These are phyloP conservation scores for Caenorhabditis inopinata DNA, from an alignment of 1,140 invertebrate species.

Conservation along the genomic window DNA sequence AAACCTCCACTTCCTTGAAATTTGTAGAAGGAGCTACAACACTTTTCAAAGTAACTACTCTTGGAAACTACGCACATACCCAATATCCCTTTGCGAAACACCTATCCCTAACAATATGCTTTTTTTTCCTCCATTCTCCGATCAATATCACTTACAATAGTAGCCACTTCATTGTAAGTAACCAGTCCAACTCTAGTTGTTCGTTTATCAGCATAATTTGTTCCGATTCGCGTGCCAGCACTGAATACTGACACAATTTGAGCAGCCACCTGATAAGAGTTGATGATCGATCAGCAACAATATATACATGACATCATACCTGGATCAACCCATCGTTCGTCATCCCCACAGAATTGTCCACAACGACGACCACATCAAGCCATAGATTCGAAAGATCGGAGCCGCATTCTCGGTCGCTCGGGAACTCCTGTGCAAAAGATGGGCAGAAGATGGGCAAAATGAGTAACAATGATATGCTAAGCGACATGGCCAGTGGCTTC, in stretches of 20 bases:
- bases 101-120: too few species aligned
- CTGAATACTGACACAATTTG: constrained; percentile 5
- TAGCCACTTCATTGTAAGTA: not conserved
- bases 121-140: too few species aligned
- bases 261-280: constrained; percentile 15
- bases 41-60: too few species aligned
- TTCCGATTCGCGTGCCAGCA: not conserved
- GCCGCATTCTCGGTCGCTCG: not conserved
- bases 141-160: not conserved
- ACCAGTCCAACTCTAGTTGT: not conserved
- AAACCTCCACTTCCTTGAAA: too few species aligned
- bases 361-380: not conserved
- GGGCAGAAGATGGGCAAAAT: not conserved
- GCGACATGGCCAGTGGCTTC: too few species aligned
- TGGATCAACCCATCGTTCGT: not conserved
- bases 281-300: too few species aligned
- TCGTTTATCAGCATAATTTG: not conserved
- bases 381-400: not conserved
- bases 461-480: not conserved
- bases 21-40: too few species aligned
- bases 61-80: too few species aligned
- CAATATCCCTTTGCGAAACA: too few species aligned
- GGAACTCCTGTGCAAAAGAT: not conserved
- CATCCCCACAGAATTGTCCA: not conserved
- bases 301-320: not conserved